A percentile compares a stretch with the other conserved stretches of the same genome.
Conservation (phyloP, 2,888 invertebrate species). For the Pachymerium ferrugineum region DNA sequence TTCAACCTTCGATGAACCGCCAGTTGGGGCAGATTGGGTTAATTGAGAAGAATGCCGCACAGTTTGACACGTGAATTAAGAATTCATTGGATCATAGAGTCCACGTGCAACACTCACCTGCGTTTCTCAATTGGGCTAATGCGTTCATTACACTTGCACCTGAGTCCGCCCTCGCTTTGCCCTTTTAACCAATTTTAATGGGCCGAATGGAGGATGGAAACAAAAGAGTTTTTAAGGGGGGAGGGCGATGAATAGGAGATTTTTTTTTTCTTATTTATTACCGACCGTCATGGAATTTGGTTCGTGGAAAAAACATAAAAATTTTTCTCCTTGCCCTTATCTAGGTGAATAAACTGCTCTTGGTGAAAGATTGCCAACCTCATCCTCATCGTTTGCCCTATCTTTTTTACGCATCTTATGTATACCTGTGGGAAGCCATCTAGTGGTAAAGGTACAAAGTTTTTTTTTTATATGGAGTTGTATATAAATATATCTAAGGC, state of each 20-base stretch:
- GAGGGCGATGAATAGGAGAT: too few species aligned
- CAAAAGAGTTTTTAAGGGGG: too few species aligned
- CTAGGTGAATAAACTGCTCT: constrained; percentile 2
- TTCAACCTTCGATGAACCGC: too few species aligned
- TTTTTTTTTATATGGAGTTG: too few species aligned
- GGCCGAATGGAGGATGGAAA: too few species aligned
- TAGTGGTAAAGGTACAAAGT: neutral
- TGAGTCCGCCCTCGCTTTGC: too few species aligned
- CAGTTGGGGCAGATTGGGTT: neutral
- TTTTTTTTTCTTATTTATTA: neutral
- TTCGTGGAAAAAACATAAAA: neutral
- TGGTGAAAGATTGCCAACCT: constrained; percentile 17
- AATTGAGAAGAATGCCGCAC: constrained; percentile 13
- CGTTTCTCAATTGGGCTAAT: too few species aligned
- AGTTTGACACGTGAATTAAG: neutral
- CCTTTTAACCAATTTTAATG: too few species aligned
- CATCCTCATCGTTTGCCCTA: neutral
- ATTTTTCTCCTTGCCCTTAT: neutral
- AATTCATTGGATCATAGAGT: too few species aligned
- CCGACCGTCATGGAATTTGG: too few species aligned
- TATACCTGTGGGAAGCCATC: constrained; percentile 8
- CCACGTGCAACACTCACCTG: neutral
- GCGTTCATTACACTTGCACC: too few species aligned
- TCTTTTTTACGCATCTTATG: neutral
- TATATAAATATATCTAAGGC: too few species aligned